phyloP scores from a whole-genome alignment of 1,140 invertebrate species.

The Chrysomallon squamiferum region DNA sequence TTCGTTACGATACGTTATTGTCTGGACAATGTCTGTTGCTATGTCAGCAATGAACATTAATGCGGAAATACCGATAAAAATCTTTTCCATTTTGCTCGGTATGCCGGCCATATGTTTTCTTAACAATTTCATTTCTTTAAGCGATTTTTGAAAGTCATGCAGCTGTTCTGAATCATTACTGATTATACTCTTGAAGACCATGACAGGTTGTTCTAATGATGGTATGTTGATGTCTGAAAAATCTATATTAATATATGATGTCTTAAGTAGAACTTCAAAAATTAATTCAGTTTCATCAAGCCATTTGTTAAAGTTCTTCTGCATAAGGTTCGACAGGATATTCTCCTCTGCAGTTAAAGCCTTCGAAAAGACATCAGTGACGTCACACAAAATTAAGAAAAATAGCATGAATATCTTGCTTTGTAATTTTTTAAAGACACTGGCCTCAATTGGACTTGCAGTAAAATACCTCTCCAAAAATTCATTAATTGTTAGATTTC shows the following conservation, averaged over 20 bases:
- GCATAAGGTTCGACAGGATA: background rate
- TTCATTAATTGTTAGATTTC: too few species aligned
- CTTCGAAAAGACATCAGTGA: background rate
- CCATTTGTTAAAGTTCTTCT: background rate
- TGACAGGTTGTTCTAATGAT: background rate
- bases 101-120: background rate
- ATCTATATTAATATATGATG: background rate
- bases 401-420: constrained; percentile 1
- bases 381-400: background rate
- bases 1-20: background rate
- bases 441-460: background rate
- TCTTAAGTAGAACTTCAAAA: background rate
- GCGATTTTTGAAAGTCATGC: background rate
- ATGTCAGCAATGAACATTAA: background rate
- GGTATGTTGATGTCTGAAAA: background rate
- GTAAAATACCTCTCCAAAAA: too few species aligned
- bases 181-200: background rate
- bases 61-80: background rate
- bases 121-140: background rate
- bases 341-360: background rate
- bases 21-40: background rate
- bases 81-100: background rate
- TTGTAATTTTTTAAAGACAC: background rate
- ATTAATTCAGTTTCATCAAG: background rate
- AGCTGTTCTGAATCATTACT: background rate